Base-by-base conservation (phyloP, 2,888 invertebrate species). In the Pardosa pseudoannulata region DNA sequence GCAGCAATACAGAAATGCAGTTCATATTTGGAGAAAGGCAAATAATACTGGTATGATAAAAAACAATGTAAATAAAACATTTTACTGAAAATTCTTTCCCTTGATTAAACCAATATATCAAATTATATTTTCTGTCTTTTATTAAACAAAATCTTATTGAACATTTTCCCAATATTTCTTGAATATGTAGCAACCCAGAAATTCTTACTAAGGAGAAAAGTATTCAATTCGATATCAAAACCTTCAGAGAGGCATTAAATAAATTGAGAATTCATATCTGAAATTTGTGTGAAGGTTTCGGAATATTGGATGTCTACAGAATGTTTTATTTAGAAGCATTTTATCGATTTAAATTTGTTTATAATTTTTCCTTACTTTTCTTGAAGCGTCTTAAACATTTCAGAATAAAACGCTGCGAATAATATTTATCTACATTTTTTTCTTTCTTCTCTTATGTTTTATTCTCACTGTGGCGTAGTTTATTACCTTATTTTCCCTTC, bases 261-360 rank as follows among this genome's bases (percentile, higher is more conserved):
- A 56, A 56, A 56, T 56, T 56, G 56, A 56, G 23, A 56, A 56
- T 56, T 56, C 56, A 56, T 56, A 56, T 23, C 56, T 56, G 56
- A 56, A 56, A 56, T 6, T 23, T 23, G n/a, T 3, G 11, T 23
- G 56, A 23, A 19, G 56, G 23, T 23, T 56, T 56, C 16, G 23
- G 23, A 23, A 56, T 23, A 56, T 56, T 56, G 23, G 11, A 19
- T 56, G 23, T 16, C 23, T 56, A 16, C 56, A 11, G 46, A 11
- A 46, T 46, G 2, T 16, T 46, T 46, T 46, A 16, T 2, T 46
- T 16, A 7, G 36, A 36, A 36, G 9, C 36, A 36, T 36, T 7
- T 7, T 9, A 36, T 36, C 5, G 9, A 36, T 36, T 5, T 36
- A 36, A 36, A 36, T 9, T 36, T 36, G 36, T 36, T 36, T 36